Base-by-base conservation (phyloP, 2,888 invertebrate species). In the Polydrusus tereticollis region DNA sequence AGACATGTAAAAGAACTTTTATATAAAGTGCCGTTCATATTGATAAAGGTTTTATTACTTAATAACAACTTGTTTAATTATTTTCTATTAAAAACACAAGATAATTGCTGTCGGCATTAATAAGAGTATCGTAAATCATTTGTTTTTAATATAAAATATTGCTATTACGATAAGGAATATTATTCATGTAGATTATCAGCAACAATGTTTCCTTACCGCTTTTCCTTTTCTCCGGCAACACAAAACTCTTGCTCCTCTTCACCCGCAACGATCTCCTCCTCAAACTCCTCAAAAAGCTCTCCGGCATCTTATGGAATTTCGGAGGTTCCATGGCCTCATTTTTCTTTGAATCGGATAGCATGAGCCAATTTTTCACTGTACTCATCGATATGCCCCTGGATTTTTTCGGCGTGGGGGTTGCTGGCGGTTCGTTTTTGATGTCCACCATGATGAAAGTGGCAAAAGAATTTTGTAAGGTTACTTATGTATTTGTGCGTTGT, bases 361-460 rank as follows among this genome's bases (percentile, higher is more conserved):
- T 88, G 82, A 92, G 90, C 87, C 93, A 93, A 85, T 92, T 93
- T 84, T 92, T 92, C 47, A 92, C 92, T 26, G 91, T 91, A 83
- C 91, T 87, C 90, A 92, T 91, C 80, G 86, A 83, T 47, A 86
- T 77, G 16, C 85, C 83, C 65, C 82, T 80, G 6, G 83, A 79
- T 74, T 85, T 85, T 75, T 84, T 84, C 70, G 83, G 82, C 55
- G 83, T 83, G n/a, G 77, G 76, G 8, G 81, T 79, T 64, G 80
- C 76, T 52, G 81, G 78, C 23, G 80, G 79, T 58, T 84, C 84
- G 73, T 81, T 82, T 69, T 84, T 84, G 64, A 85, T 79, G 77
- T 85, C 85, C 43, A 85, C 84, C 85, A 85, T 85, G 60, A 67
- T 74, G 29, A 26, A 29, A n/a, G n/a, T n/a, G n/a, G n/a, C n/a